Percentiles rank a stretch among this genome's conserved stretches.
Conservation (phyloP, 2,797 vertebrate genomes). For the Echiichthys vipera region DNA sequence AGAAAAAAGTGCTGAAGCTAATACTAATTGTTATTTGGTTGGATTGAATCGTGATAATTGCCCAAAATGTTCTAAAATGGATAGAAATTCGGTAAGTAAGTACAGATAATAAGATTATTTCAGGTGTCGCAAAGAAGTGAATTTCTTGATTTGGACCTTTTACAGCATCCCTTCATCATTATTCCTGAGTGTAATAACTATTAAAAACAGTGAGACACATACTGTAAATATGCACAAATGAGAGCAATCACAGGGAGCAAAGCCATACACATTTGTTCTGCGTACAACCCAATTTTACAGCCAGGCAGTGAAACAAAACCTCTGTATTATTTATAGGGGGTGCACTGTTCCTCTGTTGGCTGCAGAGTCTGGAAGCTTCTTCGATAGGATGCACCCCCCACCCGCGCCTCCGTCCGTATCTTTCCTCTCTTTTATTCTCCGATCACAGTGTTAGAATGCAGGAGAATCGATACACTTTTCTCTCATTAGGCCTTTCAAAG, state of each 20-base stretch:
- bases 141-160: background rate
- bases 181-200: background rate
- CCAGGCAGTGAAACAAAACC: background rate
- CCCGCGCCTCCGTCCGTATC: slow-evolving; percentile 9
- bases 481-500: slow-evolving; percentile 63
- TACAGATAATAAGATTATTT: background rate
- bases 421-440: slow-evolving; percentile 57
- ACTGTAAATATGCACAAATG: background rate
- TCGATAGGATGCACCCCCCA: slow-evolving; percentile 13
- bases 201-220: background rate
- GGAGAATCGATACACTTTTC: slow-evolving; percentile 64
- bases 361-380: slow-evolving; percentile 40
- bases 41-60: too few species aligned
- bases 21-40: too few species aligned
- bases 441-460: slow-evolving; percentile 57
- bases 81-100: background rate
- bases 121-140: background rate
- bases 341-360: background rate
- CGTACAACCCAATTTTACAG: background rate
- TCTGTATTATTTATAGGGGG: slow-evolving; percentile 7
- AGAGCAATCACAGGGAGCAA: background rate
- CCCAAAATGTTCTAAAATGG: too few species aligned
- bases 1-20: too few species aligned
- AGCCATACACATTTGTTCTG: background rate
- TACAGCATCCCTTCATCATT: background rate